Evolutionary conservation across 2,888 invertebrate genomes (phyloP), one percentile per base, ranked within the genome.

Genomic region (Polydrusus tereticollis): DNA sequence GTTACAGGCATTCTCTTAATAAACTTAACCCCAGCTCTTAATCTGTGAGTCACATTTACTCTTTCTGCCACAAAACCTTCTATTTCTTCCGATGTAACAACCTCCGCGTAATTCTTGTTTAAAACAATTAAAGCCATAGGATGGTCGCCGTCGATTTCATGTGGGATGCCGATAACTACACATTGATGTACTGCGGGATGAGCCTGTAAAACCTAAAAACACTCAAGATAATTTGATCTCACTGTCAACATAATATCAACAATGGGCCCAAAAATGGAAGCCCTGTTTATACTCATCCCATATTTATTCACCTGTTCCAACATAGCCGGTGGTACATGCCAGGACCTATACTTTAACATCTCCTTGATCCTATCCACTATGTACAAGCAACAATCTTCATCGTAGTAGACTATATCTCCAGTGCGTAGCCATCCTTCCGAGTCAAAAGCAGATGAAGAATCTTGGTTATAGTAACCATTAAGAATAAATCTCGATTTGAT

Each of bases 351-450:
- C 78, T 88, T 89, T 5, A 89, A 80, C 73, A 89, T 80, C 74
- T 87, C 83, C 75, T 89, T 89, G 4, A 87, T 84, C 20, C 89
- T 83, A 38, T 88, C 89, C 0, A 87, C 84, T 38, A 87, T 85
- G 79, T 82, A 88, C 69, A 86, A 87, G 74, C 87, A 86, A 75
- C 82, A 83, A n/a, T 86, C 82, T 14, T 86, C 85, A 73, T 89
- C 88, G 72, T 87, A 86, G 73, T 87, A 88, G 20, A 86, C 84
- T 20, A 88, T 80, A 72, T 89, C 89, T 0, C 89, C 89, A 0
- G 88, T 87, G 76, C 85, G 87, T 33, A 88, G 80, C 87, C 87
- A 89, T 1, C 87, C 84, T 23, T 86, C 86, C n/a, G 82, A 80
- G 7, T 86, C 83, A 64, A 86, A 86, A 0, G 84, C 78, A 14